phyloP scores from a whole-genome alignment of 2,797 vertebrate species.

The Poeciliopsis presidionis region DNA sequence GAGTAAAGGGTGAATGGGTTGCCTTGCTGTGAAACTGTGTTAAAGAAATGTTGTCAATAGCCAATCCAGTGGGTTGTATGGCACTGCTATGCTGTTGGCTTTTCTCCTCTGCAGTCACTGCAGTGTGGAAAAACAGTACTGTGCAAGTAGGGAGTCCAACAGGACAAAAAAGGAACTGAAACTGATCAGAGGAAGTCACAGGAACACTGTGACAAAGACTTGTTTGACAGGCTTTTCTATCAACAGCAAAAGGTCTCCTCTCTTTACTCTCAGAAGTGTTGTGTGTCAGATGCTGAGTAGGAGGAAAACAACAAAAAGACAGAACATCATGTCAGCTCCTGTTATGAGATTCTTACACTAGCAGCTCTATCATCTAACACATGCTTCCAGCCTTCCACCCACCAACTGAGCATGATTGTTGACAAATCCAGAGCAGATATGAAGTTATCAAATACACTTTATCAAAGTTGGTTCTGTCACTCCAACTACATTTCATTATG shows the following conservation, averaged over 20 bases:
- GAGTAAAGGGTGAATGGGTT: background rate
- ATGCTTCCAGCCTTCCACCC: slow-evolving; percentile 55
- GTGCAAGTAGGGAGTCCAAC: slow-evolving; percentile 83
- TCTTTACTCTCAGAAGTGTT: slow-evolving; percentile 79
- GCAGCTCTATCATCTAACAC: slow-evolving; percentile 65
- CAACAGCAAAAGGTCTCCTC: slow-evolving; percentile 80
- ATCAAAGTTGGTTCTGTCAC: background rate
- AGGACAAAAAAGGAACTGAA: slow-evolving; percentile 81
- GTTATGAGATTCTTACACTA: slow-evolving; percentile 57
- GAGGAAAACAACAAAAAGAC: slow-evolving; percentile 63
- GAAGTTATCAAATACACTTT: slow-evolving; percentile 11
- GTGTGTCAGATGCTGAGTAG: slow-evolving; percentile 87
- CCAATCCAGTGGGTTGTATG: slow-evolving; percentile 90
- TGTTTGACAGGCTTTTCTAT: slow-evolving; percentile 77
- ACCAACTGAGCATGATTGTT: slow-evolving; percentile 37
- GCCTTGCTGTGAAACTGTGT: slow-evolving; percentile 84
- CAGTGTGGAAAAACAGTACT: slow-evolving; percentile 85
- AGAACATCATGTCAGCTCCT: slow-evolving; percentile 66
- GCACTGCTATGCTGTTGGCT: slow-evolving; percentile 91
- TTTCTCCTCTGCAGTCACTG: slow-evolving; percentile 85
- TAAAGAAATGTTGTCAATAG: slow-evolving; percentile 83
- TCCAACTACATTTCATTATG: background rate
- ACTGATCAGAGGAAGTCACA: slow-evolving; percentile 84
- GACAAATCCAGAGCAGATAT: slow-evolving; percentile 40
- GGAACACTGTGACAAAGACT: slow-evolving; percentile 79